Conservation (phyloP, 1,140 invertebrate species). For the Drosophila leontia region DNA sequence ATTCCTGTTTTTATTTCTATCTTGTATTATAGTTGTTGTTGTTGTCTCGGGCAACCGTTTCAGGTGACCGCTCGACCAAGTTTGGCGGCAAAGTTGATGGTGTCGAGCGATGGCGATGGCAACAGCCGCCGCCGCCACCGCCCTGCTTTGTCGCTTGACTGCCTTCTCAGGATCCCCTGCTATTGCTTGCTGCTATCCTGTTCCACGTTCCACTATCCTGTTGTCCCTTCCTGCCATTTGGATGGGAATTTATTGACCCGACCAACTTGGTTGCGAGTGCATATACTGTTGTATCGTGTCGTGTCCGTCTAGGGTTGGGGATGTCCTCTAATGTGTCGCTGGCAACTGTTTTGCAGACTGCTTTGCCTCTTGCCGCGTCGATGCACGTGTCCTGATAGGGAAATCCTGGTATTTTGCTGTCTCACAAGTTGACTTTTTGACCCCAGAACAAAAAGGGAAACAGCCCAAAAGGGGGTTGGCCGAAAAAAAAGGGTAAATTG, state of each 20-base stretch:
- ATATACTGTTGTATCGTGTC: not conserved
- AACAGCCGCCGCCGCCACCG: not conserved
- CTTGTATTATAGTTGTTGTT: not conserved
- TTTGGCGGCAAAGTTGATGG: slow-evolving; percentile 29
- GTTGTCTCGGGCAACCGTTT: slow-evolving; percentile 40
- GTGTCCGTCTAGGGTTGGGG: not conserved
- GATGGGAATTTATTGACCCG: slow-evolving; percentile 36
- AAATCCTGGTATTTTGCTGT: slow-evolving; percentile 17
- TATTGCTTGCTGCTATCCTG: not conserved
- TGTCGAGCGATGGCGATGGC: slow-evolving; percentile 39
- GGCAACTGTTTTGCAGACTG: slow-evolving; percentile 13
- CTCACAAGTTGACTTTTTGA: slow-evolving; percentile 22
- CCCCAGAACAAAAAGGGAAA: not conserved
- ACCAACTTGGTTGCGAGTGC: not conserved
- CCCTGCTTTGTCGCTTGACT: slow-evolving; percentile 27
- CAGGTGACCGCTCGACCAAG: slow-evolving; percentile 34
- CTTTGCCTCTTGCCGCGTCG: not conserved
- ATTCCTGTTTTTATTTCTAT: not conserved
- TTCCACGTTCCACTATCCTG: slow-evolving; percentile 6
- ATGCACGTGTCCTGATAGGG: slow-evolving; percentile 36
- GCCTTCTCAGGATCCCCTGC: slow-evolving; percentile 3
- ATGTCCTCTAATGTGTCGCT: slow-evolving; percentile 39
- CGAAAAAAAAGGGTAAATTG: slow-evolving; percentile 3
- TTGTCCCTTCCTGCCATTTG: slow-evolving; percentile 14
- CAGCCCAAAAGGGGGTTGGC: not conserved